Base-by-base conservation (phyloP, 2,888 invertebrate genomes). In the Hemithea aestivaria region DNA sequence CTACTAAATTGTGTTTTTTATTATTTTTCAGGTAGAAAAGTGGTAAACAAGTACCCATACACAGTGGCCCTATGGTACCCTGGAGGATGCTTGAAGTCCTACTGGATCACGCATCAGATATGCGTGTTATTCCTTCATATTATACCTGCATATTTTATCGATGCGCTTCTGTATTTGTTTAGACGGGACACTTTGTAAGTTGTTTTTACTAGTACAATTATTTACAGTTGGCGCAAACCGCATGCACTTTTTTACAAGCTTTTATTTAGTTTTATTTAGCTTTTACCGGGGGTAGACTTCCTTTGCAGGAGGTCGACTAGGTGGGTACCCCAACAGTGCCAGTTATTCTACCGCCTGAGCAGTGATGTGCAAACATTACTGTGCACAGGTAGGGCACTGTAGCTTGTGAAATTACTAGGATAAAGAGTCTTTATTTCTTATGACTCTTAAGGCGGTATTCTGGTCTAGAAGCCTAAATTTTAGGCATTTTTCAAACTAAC, bases 131-230 rank as follows among this genome's bases (percentile, higher is more conserved):
- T 94, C 41, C 89, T 92, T 1, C 96, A 96, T 55, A 81, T 90
- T 1, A 53, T 95, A 7, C 95, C 95, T 0, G 95, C 95, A 0
- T 94, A 94, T 52, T 64, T 94, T 2, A 88, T 95, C 2, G 95
- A 96, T 57, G 85, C 89, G 5, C 50, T 94, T 2, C 74, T 94
- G 40, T 73, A 91, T 12, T 32, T 95, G 7, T 79, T 91, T 1
- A 89, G 94, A 7, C 90, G 91, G 59, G 94, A 92, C 76, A 93
- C 92, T 49, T 96, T 93, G 95, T 95, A 79, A 91, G 93, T 89
- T n/a, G n/a, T n/a, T n/a, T 28, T 11, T 26, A 9, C 10, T 22
- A 24, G 9, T 9, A 8, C 11, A 20, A 26, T 25, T 6, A n/a
- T 23, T 23, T 4, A n/a, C 1, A 4, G 2, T 27, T 27, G 11